phyloP scores from a whole-genome alignment of 1,140 invertebrate genomes.

The Asbolus verrucosus region DNA sequence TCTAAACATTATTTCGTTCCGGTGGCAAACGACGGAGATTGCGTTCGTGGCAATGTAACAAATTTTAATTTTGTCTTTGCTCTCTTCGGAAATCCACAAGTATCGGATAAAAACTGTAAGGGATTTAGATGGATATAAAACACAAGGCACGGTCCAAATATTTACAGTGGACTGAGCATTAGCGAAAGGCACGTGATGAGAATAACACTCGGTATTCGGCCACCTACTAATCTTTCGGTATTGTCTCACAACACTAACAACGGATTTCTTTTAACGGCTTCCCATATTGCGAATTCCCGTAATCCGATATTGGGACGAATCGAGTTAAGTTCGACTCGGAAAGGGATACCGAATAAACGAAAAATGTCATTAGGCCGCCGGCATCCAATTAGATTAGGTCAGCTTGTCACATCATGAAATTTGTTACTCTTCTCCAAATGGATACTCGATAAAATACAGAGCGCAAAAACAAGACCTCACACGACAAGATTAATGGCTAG shows the following conservation, averaged over 20 bases:
- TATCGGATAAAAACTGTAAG: conserved; percentile 32
- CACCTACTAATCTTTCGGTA: conserved; percentile 36
- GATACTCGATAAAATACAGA: conserved; percentile 43
- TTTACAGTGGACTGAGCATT: conserved; percentile 49
- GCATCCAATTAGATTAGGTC: conserved; percentile 61
- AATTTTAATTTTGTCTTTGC: too few relatives aligned
- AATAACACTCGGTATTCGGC: conserved; percentile 40
- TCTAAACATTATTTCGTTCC: conserved; percentile 18
- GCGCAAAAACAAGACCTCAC: conserved; percentile 37
- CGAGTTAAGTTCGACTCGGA: conserved; percentile 57
- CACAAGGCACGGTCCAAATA: conserved; percentile 45
- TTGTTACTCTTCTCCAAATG: conserved; percentile 43
- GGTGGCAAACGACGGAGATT: too few relatives aligned
- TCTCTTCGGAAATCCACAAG: conserved; percentile 27
- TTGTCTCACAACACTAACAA: conserved; percentile 58
- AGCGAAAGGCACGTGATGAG: conserved; percentile 40
- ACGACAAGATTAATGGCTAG: conserved; percentile 43
- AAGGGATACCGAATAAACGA: conserved; percentile 60
- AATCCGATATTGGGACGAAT: conserved; percentile 61
- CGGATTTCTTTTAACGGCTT: conserved; percentile 59
- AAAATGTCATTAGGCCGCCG: conserved; percentile 60
- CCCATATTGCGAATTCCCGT: conserved; percentile 61
- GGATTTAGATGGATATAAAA: conserved; percentile 41
- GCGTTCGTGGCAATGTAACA: conserved; percentile 29
- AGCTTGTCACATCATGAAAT: conserved; percentile 46